Evolutionary conservation across 2,113 vertebrate genomes (phyloP).

Genomic region (Pluvianellus socialis): DNA sequence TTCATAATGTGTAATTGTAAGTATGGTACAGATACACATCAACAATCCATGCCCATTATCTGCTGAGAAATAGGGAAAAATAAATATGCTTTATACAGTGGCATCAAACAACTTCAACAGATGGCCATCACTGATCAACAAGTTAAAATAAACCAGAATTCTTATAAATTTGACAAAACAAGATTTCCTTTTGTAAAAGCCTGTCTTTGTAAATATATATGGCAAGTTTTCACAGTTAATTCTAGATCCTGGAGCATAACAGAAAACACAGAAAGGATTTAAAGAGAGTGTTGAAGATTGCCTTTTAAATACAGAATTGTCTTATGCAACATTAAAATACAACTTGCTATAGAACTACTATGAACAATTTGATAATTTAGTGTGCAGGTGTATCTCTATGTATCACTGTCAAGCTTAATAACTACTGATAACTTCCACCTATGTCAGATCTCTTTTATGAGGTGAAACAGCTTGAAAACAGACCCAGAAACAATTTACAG

Average conservation of each 20-base stretch:
- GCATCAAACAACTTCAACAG: constrained; percentile 62
- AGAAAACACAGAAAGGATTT: constrained; percentile 20
- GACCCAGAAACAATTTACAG: background rate
- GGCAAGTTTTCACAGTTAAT: constrained; percentile 55
- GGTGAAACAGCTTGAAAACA: constrained; percentile 47
- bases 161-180: constrained; percentile 28
- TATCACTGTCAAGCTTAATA: constrained; percentile 55
- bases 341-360: constrained; percentile 48
- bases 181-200: background rate
- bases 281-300: background rate
- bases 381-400: constrained; percentile 32
- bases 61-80: constrained; percentile 44
- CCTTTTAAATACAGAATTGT: constrained; percentile 16
- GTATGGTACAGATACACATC: background rate
- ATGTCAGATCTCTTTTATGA: constrained; percentile 40
- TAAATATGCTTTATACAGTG: constrained; percentile 7
- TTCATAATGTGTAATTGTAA: constrained; percentile 50
- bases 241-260: constrained; percentile 14
- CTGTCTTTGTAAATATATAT: constrained; percentile 25
- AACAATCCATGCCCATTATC: constrained; percentile 43
- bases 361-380: constrained; percentile 54
- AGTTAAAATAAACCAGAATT: constrained; percentile 59
- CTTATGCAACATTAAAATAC: constrained; percentile 28
- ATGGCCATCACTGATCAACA: constrained; percentile 63
- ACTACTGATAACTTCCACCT: constrained; percentile 53